Base-by-base conservation (phyloP, 2,797 vertebrate species). In the Falco novaeseelandiae region DNA sequence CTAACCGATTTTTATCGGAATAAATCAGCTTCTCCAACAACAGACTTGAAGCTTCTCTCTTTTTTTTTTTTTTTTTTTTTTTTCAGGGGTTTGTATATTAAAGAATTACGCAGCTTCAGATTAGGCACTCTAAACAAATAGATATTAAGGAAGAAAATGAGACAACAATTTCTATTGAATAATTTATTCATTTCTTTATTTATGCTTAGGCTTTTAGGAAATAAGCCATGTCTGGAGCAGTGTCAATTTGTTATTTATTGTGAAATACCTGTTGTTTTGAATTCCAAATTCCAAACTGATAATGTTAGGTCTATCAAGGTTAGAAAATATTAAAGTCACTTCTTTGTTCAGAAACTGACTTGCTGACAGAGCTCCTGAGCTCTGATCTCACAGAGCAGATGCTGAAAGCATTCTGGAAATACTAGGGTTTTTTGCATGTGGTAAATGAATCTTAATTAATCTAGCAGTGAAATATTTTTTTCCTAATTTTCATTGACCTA, bases 1-100 rank as follows among this genome's bases (percentile, higher is more conserved):
- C 90, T 84, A 79, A 89, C 83, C 87, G 95, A 77, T 97, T 95
- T 93, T 95, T 96, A 93, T 96, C 90, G 87, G 71, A 77, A 79
- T 87, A 91, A 94, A 88, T 94, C 81, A 83, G 44, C 74, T 93
- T 87, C 66, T 96, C 21, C 59, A 96, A 66, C 67, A 92, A 49
- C 89, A 91, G 87, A 34, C 59, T 81, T 16, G 8, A 67, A 93
- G 70, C 46, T 85, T 65, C 42, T 87, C 9, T 82, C 14, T 36
- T 48, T 55, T 70, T 40, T 40, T 40, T 40, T 40, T 40, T 40
- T 63, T 51, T 71, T 25, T 40, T 63, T 51, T 71, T 19, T n/a
- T n/a, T n/a, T n/a, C 7, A 66, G 52, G 65, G 83, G 30, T 92
- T 62, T 83, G 14, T 85, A 18, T 90, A 15, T 81, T 82, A n/a